Base-by-base conservation (phyloP, 2,888 invertebrate species). In the Cecidostiba fungosa region DNA sequence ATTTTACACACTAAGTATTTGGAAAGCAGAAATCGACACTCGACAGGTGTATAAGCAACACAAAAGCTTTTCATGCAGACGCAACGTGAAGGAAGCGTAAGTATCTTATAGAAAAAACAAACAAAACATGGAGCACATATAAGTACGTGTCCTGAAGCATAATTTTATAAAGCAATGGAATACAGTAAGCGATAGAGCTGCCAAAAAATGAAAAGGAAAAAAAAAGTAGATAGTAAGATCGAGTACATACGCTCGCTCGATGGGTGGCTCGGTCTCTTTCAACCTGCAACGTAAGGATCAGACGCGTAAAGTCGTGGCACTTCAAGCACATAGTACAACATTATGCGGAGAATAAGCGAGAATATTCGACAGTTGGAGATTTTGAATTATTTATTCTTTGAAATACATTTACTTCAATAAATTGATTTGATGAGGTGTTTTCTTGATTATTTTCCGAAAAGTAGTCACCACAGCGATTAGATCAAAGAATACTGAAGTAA, bases 241-340 rank as follows among this genome's bases (percentile, higher is more conserved):
- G 93, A 94, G 95, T 97, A 97, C 97, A 95, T 96, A 96, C 96
- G 96, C 95, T 96, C 96, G 95, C 94, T 97, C 97, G 95, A 96
- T 96, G 92, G 96, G 96, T 94, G 96, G 96, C 95, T 97, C 96
- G 93, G 96, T 95, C 95, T 97, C 96, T 96, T 96, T 97, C 96
- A 96, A 96, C 96, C 97, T 97, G 96, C 92, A 96, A 97, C 91
- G 93, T 91, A 93, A 93, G 92, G 91, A 93, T 91, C 90, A 93
- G 88, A 92, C 62, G 91, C 88, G 89, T 92, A 88, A 90, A 88
- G 88, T 86, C 54, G 76, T 87, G 88, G 89, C 90, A 90, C 89
- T 90, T 86, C 85, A 90, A 89, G 89, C 90, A 90, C 88, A 89
- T 87, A 86, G 85, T 89, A 77, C 29, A 70, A 77, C 69, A 59